Evolutionary conservation across 2,797 vertebrate genomes (phyloP), one percentile per base, ranked within the genome.

Genomic region (Gymnoscopelus microlampas): DNA sequence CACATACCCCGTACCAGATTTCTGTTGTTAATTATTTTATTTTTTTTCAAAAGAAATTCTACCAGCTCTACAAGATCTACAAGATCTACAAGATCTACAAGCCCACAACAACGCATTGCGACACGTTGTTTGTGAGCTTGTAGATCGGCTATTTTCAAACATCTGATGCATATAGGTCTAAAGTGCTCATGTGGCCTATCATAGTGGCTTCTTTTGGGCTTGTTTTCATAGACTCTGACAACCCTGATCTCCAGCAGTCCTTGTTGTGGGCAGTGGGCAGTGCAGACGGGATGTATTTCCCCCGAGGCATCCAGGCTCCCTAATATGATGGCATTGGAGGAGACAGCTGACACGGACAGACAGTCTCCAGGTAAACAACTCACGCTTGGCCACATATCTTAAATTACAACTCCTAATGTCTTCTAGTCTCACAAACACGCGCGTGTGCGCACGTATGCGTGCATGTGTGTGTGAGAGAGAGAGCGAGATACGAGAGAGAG

Each of bases 291-390:
- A 69, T 66, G 68, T 81, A 77, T 70, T 71, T 70, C 75, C 60
- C 75, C 68, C 2, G 59, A 79, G 78, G 53, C 66, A 72, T 76
- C 71, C 79, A 64, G 55, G 60, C 66, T 1, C 80, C 60, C 70
- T 72, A 53, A 72, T 56, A 74, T 79, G 87, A 83, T 57, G 23
- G 55, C 57, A 79, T 66, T 47, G 68, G 73, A 86, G 73, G 76
- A 82, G 80, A 71, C 80, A 84, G 78, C 73, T 79, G 84, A 86
- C 87, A 82, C 78, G 74, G 88, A 81, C 55, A 76, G 79, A 81
- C 77, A 74, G 73, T 70, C 85, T 63, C 53, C 75, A 79, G 78
- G 79, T 86, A 79, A 82, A 83, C 82, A 74, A 39, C 49, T 81
- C 74, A 47, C 58, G 66, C 85, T 76, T 70, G 77, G 66, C 68